These are phyloP conservation scores for Psittacula cyanocephala DNA, from an alignment of 2,113 vertebrate species.

Conservation along the genomic window DNA sequence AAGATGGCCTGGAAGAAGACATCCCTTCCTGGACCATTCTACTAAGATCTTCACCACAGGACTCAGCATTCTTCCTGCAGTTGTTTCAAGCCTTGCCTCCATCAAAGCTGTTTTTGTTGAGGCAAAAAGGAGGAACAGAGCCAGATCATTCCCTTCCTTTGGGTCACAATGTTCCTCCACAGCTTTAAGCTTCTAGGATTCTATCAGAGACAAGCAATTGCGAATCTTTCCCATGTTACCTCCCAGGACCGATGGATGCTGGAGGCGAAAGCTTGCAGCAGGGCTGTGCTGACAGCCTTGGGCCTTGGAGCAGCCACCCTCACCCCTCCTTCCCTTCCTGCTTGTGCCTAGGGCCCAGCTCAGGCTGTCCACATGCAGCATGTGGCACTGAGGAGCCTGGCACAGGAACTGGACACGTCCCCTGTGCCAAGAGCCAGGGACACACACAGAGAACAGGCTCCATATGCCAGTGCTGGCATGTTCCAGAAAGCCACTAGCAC, in stretches of 20 bases:
- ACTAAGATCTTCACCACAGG: background rate
- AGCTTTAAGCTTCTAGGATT: background rate
- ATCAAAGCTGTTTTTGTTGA: background rate
- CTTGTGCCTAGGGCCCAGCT: background rate
- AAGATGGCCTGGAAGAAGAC: background rate
- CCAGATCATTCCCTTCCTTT: background rate
- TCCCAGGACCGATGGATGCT: accelerated
- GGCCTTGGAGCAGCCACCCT: background rate
- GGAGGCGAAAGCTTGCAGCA: background rate
- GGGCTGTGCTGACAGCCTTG: background rate
- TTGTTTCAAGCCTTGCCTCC: background rate
- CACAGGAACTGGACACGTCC: background rate
- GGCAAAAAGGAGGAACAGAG: background rate
- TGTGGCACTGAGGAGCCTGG: background rate
- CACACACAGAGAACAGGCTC: background rate
- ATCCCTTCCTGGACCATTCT: background rate
- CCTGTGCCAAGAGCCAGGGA: background rate
- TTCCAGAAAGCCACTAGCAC: background rate
- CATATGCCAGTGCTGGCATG: background rate
- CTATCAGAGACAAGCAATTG: accelerated
- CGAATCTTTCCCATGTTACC: accelerated
- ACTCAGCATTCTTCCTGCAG: accelerated
- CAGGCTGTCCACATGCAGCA: background rate
- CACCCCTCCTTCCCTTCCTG: background rate
- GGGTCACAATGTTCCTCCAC: background rate